phyloP scores from a whole-genome alignment of 2,797 vertebrate species.

The Petrocephalus sullivani region DNA sequence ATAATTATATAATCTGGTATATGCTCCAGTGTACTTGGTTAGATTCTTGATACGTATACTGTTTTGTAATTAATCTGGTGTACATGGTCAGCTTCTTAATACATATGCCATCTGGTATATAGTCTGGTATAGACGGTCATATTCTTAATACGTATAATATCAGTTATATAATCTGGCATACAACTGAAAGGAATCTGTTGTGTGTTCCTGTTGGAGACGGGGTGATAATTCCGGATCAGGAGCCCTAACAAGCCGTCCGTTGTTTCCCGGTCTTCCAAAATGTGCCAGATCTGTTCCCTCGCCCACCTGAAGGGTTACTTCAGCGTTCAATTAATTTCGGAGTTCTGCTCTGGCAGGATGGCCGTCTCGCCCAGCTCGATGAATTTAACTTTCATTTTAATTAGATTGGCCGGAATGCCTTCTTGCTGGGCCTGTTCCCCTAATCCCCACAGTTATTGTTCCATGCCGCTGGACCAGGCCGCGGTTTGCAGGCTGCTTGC shows the following conservation, averaged over 20 bases:
- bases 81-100: background rate
- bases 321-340: slow-evolving; percentile 20
- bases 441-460: slow-evolving; percentile 59
- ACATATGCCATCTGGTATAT: background rate
- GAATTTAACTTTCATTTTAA: slow-evolving; percentile 49
- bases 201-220: background rate
- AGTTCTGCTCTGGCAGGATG: slow-evolving; percentile 11
- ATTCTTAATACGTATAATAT: background rate
- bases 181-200: background rate
- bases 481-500: slow-evolving; percentile 43
- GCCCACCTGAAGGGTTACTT: background rate
- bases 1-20: background rate
- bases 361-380: slow-evolving; percentile 19
- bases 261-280: background rate
- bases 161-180: background rate
- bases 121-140: background rate
- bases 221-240: background rate
- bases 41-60: background rate
- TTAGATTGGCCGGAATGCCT: slow-evolving; percentile 54
- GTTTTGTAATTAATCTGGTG: background rate
- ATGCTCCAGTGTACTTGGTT: background rate
- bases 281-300: background rate
- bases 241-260: background rate
- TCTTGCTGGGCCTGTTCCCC: slow-evolving; percentile 49
- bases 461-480: slow-evolving; percentile 43